Evolutionary conservation across 2,113 vertebrate species (phyloP).

Genomic region (Aythya baeri): DNA sequence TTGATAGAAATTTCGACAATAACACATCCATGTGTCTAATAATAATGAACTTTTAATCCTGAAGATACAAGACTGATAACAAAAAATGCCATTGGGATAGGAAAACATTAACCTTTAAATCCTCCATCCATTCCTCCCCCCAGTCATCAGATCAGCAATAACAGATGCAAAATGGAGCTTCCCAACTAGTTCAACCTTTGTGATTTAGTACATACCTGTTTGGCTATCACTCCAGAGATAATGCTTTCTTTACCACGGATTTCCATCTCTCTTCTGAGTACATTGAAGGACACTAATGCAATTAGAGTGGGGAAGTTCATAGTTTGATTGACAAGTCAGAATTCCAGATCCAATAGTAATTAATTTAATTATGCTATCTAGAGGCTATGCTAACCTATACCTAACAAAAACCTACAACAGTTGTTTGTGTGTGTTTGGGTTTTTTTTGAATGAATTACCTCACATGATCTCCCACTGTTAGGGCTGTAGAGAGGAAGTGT

Average conservation of each 20-base stretch:
- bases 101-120: neutral
- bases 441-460: neutral
- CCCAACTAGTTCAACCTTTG: neutral
- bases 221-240: neutral
- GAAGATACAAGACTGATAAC: neutral
- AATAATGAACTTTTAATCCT: constrained; percentile 7
- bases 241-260: neutral
- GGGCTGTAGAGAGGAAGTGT: neutral
- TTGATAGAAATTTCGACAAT: neutral
- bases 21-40: neutral
- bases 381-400: neutral
- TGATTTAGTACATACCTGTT: neutral
- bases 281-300: fast-evolving
- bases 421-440: neutral
- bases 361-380: neutral
- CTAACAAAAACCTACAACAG: neutral
- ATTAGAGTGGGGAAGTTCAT: neutral
- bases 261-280: neutral
- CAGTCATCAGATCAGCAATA: neutral
- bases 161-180: neutral
- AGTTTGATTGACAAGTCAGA: neutral
- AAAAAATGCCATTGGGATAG: neutral
- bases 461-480: neutral
- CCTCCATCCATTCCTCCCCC: neutral
- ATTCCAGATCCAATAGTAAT: neutral